Conservation (phyloP, 2,888 invertebrate genomes). For the Tetragonula carbonaria region DNA sequence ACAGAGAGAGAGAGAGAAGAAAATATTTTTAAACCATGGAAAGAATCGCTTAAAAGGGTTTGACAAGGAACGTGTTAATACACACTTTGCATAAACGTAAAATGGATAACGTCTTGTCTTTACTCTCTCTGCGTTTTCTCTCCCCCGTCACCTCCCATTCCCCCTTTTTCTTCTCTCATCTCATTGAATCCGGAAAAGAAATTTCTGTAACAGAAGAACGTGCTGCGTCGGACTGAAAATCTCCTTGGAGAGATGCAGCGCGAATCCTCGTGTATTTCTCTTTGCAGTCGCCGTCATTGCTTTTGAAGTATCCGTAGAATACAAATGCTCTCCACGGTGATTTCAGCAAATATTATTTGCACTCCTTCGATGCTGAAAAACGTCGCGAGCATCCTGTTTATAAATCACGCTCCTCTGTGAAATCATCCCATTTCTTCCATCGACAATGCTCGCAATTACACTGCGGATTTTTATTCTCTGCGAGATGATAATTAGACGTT, state of each 20-base stretch:
- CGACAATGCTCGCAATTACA: too few species aligned
- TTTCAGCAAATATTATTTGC: constrained; percentile 26
- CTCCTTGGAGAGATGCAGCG: constrained; percentile 29
- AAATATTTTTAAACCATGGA: too few species aligned
- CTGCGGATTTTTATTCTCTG: too few species aligned
- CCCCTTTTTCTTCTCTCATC: constrained; percentile 14
- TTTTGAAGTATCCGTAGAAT: constrained; percentile 21
- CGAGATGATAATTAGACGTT: too few species aligned
- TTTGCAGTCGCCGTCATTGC: constrained; percentile 24
- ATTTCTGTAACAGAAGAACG: constrained; percentile 10
- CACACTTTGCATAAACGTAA: not conserved
- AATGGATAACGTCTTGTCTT: not conserved
- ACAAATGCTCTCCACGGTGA: constrained; percentile 25
- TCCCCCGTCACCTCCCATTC: too few species aligned
- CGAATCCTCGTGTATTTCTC: constrained; percentile 26
- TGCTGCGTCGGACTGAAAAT: constrained; percentile 9
- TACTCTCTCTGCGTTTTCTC: not conserved
- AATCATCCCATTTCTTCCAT: too few species aligned
- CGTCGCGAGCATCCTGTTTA: not conserved
- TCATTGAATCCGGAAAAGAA: constrained; percentile 11
- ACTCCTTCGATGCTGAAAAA: not conserved
- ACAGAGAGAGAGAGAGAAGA: too few species aligned
- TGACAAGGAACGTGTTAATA: too few species aligned
- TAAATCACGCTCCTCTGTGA: not conserved
- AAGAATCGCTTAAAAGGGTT: too few species aligned